phyloP scores from a whole-genome alignment of 2,888 invertebrate genomes.

The Amorpha juglandis region DNA sequence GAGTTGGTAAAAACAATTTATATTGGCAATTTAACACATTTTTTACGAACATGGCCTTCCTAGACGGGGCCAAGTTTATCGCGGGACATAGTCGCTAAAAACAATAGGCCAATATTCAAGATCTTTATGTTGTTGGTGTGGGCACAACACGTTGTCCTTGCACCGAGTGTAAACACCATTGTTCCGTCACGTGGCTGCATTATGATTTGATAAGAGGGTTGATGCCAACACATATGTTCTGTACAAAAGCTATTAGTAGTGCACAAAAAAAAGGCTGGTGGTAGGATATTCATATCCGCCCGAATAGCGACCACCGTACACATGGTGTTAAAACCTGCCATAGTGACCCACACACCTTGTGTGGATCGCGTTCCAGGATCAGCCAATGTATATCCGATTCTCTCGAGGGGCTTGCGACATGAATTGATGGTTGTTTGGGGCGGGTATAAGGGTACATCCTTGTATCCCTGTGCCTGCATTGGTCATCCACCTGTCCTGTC shows the following conservation, averaged over 20 bases:
- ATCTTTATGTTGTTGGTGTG: slow-evolving; percentile 46
- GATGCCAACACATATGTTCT: slow-evolving; percentile 61
- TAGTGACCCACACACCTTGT: no score
- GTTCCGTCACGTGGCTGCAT: slow-evolving; percentile 77
- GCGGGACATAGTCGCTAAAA: slow-evolving; percentile 46
- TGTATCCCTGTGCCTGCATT: no score
- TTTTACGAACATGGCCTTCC: slow-evolving; percentile 37
- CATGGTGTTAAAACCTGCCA: no score
- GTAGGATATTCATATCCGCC: no score
- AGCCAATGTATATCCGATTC: no score
- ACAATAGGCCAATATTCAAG: slow-evolving; percentile 54
- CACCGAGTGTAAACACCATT: slow-evolving; percentile 75
- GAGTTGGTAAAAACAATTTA: slow-evolving; percentile 26
- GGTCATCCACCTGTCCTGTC: no score
- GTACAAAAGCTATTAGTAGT: slow-evolving; percentile 4
- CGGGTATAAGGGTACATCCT: no score
- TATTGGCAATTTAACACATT: slow-evolving; percentile 33
- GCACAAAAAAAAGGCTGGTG: slow-evolving; percentile 1
- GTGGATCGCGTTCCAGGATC: no score
- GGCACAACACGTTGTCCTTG: slow-evolving; percentile 65
- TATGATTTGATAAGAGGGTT: slow-evolving; percentile 71
- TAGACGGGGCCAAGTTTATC: slow-evolving; percentile 47
- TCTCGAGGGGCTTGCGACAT: no score
- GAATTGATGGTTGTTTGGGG: no score
- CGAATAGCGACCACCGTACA: no score